Evolutionary conservation across 2,797 vertebrate genomes (phyloP), one percentile per base, ranked within the genome.

Genomic region (Enteromius paludinosus): DNA sequence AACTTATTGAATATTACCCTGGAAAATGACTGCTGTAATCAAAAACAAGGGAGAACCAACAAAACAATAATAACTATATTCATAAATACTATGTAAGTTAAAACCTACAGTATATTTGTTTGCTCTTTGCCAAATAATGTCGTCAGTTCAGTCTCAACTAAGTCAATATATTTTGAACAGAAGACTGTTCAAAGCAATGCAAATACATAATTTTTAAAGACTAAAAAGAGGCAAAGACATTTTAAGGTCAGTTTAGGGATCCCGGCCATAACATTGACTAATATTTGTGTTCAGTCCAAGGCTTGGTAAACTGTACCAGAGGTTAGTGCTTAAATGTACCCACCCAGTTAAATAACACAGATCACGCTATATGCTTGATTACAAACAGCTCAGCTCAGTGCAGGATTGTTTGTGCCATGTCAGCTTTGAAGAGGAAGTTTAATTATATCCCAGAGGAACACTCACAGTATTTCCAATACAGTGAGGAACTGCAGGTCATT

Each of bases 371-470:
- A 8, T 35, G 43, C 71, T 30, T 65, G 73, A 84, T 56, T 68
- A 81, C 56, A 47, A 38, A 3, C 47, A 74, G 79, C 75, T 79
- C 30, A n/a, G n/a, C 56, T 77, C 69, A 56, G 45, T 59, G 49
- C 70, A 70, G 28, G 17, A 73, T 78, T 83, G 78, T 86, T 85
- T 86, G 87, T 87, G 86, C 84, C 62, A 45, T 77, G 86, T 88
- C 87, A 86, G 84, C 86, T 86, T 76, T 81, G 84, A 86, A 84
- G 81, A 56, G 74, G 49, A 84, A 83, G 74, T 81, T 87, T 88
- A 87, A 88, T 88, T 84, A 86, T 52, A 45, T 86, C 87, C 87
- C 86, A 30, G 54, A 65, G 84, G 86, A 86, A 82, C 47, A 59
- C 74, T 28, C 33, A 45, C 72, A 68, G 54, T 78, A 81, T 78